Conservation (phyloP, 2,113 vertebrate genomes). For the Clarias batrachus region DNA sequence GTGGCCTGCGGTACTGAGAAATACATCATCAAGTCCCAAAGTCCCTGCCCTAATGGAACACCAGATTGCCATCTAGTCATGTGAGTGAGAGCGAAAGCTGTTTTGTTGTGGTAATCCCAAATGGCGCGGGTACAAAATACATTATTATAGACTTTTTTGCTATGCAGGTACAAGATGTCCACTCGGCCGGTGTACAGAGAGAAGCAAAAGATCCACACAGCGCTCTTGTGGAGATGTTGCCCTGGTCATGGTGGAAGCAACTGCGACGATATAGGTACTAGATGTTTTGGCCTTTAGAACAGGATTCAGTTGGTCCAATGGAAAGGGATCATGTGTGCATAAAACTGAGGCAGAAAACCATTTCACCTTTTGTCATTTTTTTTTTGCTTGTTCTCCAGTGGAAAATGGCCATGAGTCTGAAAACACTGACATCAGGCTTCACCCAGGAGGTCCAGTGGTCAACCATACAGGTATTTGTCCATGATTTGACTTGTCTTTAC, state of each 20-base stretch:
- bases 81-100: constrained; percentile 58
- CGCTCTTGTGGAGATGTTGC: constrained; percentile 85
- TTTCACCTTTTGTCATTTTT: constrained; percentile 4
- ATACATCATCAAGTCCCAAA: constrained; percentile 78
- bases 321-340: constrained; percentile 38
- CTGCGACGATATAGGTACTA: constrained; percentile 79
- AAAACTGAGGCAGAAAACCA: constrained; percentile 16
- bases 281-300: constrained; percentile 3
- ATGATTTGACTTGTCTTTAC: background rate
- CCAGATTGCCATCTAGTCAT: constrained; percentile 74
- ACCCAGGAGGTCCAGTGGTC: background rate
- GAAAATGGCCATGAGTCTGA: constrained; percentile 42
- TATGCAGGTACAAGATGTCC: constrained; percentile 79
- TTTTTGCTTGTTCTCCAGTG: constrained; percentile 26
- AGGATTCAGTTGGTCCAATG: constrained; percentile 6
- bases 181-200: constrained; percentile 79
- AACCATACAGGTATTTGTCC: constrained; percentile 35
- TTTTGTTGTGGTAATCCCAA: background rate
- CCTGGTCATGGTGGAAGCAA: constrained; percentile 78
- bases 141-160: constrained; percentile 23
- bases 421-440: constrained; percentile 24
- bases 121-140: background rate
- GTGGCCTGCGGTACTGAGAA: constrained; percentile 79
- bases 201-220: constrained; percentile 72
- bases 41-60: constrained; percentile 75